Conservation (phyloP, 2,113 vertebrate species). For the Neoarius graeffei region DNA sequence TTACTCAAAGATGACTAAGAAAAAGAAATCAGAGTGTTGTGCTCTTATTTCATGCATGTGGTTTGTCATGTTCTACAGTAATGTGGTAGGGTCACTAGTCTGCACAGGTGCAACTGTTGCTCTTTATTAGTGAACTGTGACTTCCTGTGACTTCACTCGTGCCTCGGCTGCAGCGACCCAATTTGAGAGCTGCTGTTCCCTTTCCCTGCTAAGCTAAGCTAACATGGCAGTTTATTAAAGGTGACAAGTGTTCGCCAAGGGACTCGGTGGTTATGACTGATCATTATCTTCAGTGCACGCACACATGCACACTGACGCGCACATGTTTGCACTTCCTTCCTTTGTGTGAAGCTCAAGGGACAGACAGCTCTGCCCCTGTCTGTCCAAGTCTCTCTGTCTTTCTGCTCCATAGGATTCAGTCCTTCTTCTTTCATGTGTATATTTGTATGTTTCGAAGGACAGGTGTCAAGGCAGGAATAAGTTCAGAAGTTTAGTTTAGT, state of each 20-base stretch:
- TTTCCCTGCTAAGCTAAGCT: neutral
- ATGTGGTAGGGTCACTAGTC: slow-evolving; percentile 8
- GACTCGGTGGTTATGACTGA: slow-evolving; percentile 41
- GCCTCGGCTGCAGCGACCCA: neutral
- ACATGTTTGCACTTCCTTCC: slow-evolving; percentile 75
- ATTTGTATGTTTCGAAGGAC: neutral
- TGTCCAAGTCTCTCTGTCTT: slow-evolving; percentile 61
- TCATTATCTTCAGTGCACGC: slow-evolving; percentile 38
- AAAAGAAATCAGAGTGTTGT: neutral
- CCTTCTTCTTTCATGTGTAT: slow-evolving; percentile 21
- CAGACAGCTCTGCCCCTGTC: slow-evolving; percentile 60
- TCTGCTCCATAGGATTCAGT: slow-evolving; percentile 32
- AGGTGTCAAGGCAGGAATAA: neutral
- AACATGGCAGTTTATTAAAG: slow-evolving; percentile 38
- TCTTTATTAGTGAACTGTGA: slow-evolving; percentile 34
- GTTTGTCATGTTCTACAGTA: neutral
- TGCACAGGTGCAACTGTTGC: slow-evolving; percentile 40
- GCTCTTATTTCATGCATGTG: neutral
- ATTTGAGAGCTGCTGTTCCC: neutral
- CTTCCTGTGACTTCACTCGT: slow-evolving; percentile 8
- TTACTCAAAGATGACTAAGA: neutral
- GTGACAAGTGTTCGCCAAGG: slow-evolving; percentile 41
- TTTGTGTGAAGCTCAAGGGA: slow-evolving; percentile 68
- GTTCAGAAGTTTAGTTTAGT: neutral
- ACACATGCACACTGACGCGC: slow-evolving; percentile 46